Conservation (phyloP, 2,113 vertebrate species). For the Theropithecus gelada region DNA sequence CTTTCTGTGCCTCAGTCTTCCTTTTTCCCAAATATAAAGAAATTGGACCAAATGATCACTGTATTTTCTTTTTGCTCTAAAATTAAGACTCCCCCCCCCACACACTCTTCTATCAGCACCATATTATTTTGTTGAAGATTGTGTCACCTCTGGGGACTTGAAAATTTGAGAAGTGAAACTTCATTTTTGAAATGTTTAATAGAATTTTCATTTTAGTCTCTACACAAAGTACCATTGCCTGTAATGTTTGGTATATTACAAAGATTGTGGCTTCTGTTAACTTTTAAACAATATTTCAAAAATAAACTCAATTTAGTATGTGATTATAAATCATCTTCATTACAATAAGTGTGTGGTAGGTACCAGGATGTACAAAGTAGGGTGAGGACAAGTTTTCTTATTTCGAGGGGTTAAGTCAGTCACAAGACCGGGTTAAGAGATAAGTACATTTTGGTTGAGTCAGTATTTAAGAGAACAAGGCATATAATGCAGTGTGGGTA, state of each 20-base stretch:
- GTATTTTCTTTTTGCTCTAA: not conserved
- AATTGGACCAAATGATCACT: not conserved
- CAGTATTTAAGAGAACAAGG: not conserved
- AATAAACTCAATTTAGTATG: not conserved
- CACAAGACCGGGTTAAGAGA: not conserved
- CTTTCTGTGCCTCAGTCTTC: not conserved
- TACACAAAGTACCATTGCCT: not conserved
- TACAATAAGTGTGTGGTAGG: not conserved
- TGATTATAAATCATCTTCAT: not conserved
- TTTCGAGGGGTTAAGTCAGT: not conserved
- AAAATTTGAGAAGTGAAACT: not conserved
- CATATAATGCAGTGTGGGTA: not conserved
- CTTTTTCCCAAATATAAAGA: not conserved
- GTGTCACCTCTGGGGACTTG: not conserved
- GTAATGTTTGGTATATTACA: not conserved
- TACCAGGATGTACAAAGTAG: not conserved
- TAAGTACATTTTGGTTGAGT: not conserved
- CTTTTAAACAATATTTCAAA: slow-evolving; percentile 1
- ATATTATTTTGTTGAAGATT: not conserved
- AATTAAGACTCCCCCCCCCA: not conserved
- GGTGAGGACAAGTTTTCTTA: not conserved
- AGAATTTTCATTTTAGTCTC: not conserved
- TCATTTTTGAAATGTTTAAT: not conserved
- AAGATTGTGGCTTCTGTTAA: not conserved
- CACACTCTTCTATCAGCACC: not conserved